These are phyloP conservation scores for Jordanella pulchra DNA, from an alignment of 2,797 vertebrate genomes.

Conservation along the genomic window DNA sequence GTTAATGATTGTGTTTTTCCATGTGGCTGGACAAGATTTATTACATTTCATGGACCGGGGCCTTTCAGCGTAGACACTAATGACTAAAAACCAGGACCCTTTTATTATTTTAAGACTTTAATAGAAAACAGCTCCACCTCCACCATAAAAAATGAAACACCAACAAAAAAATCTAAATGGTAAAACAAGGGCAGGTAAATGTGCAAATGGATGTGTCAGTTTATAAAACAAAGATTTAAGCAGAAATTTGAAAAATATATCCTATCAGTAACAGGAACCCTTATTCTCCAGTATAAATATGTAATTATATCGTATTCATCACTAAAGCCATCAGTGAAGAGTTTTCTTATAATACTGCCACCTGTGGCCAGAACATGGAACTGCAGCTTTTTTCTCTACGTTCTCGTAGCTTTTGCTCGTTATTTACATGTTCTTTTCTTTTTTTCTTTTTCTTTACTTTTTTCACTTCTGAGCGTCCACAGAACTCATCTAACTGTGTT, in stretches of 20 bases:
- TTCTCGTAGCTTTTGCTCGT: too few relatives aligned
- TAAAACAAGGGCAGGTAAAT: neutral
- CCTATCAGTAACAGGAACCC: neutral
- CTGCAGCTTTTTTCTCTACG: too few relatives aligned
- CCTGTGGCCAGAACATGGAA: too few relatives aligned
- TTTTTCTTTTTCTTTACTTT: too few relatives aligned
- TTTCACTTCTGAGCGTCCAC: too few relatives aligned
- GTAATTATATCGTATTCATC: too few relatives aligned
- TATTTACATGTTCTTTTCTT: too few relatives aligned
- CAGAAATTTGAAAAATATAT: neutral
- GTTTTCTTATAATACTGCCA: too few relatives aligned
- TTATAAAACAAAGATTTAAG: neutral
- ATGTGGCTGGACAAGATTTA: slow-evolving; percentile 7
- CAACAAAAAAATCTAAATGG: neutral
- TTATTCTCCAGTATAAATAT: neutral
- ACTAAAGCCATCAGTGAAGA: too few relatives aligned
- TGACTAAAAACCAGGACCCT: neutral
- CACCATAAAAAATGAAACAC: neutral
- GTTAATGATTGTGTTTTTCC: slow-evolving; percentile 35
- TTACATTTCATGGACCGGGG: slow-evolving; percentile 1
- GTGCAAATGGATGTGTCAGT: neutral
- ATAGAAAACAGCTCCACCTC: neutral
- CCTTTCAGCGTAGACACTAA: slow-evolving; percentile 9
- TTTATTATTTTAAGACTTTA: slow-evolving; percentile 2
- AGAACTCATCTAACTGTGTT: too few relatives aligned